Base-by-base conservation (phyloP, 2,797 vertebrate genomes). In the Poeciliopsis presidionis region DNA sequence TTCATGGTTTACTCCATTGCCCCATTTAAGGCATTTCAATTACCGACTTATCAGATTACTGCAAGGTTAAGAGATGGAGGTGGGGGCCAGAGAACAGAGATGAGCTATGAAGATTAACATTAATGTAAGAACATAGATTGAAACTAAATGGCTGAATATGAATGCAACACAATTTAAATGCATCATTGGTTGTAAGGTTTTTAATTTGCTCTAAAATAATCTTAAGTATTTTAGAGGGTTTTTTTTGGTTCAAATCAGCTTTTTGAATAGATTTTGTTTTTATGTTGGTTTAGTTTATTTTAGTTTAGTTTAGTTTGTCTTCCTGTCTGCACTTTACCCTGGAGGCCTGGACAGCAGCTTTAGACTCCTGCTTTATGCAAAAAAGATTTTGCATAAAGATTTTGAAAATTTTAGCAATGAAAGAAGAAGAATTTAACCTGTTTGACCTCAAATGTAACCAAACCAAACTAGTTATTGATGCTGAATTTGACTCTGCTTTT, bases 11-110 rank as follows among this genome's bases (percentile, higher is more conserved):
- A 73, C 75, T 61, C 72, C 53, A 14, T 85, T 83, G 76, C 61
- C 77, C 76, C 46, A 20, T 82, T 88, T 88, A 92, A 88, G 87
- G 80, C 79, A 76, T 88, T 91, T 94, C 78, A 88, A 63, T 90
- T 88, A 94, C 91, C 81, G 89, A 93, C 91, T 93, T 86, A 91
- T 90, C 90, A 88, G 78, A 91, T 92, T 89, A 92, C 77, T 67
- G 74, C 61, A 82, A 80, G 20, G 73, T 45, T 20, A n/a, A 78
- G 79, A 81, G 73, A 83, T 7, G n/a, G 25, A 75, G 57, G 46
- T 43, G 14, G 49, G 6, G 41, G 12, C 12, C 2, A 0, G 20
- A 30, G 33, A 22, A 25, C 55, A 43, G 46, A 82, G 46, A 76
- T 72, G 53, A 71, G 43, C 36, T 47, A 11, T 28, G 45, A 28